Percentiles rank a stretch among this genome's conserved stretches.
These are phyloP conservation scores for Bradysia coprophila DNA, from an alignment of 1,140 invertebrate genomes.

Conservation along the genomic window DNA sequence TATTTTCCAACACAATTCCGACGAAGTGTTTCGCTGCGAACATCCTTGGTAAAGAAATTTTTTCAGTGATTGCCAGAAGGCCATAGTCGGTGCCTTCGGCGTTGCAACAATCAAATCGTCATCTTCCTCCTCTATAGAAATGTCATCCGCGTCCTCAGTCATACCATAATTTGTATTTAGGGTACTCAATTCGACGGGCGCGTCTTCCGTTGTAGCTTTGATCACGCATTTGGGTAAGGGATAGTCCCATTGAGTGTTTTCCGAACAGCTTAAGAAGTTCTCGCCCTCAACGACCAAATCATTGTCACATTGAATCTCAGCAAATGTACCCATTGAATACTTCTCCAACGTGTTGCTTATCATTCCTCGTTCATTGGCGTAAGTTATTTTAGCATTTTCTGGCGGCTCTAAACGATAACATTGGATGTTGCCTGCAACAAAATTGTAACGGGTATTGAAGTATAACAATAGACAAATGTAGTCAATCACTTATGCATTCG, in stretches of 20 bases:
- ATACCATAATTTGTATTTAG: too few relatives aligned
- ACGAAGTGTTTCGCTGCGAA: neutral
- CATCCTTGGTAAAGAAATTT: neutral
- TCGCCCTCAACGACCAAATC: conserved; percentile 25
- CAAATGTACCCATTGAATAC: conserved; percentile 21
- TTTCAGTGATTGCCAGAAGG: neutral
- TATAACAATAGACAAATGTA: neutral
- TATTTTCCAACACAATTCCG: neutral
- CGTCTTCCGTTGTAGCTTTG: neutral
- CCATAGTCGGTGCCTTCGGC: neutral
- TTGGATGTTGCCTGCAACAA: neutral
- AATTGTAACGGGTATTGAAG: neutral
- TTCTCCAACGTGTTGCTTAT: neutral
- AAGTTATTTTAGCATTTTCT: neutral
- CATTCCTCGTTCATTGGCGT: conserved; percentile 3
- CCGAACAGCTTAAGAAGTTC: conserved; percentile 25
- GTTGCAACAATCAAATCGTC: neutral
- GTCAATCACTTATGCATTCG: conserved; percentile 24
- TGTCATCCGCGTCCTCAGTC: too few relatives aligned
- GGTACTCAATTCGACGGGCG: too few relatives aligned
- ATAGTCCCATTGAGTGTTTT: conserved; percentile 27
- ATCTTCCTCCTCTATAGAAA: too few relatives aligned
- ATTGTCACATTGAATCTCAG: conserved; percentile 26
- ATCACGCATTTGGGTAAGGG: conserved; percentile 18
- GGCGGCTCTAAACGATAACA: neutral